Evolutionary conservation across 2,888 invertebrate genomes (phyloP).

Genomic region (Noctua fimbriata): DNA sequence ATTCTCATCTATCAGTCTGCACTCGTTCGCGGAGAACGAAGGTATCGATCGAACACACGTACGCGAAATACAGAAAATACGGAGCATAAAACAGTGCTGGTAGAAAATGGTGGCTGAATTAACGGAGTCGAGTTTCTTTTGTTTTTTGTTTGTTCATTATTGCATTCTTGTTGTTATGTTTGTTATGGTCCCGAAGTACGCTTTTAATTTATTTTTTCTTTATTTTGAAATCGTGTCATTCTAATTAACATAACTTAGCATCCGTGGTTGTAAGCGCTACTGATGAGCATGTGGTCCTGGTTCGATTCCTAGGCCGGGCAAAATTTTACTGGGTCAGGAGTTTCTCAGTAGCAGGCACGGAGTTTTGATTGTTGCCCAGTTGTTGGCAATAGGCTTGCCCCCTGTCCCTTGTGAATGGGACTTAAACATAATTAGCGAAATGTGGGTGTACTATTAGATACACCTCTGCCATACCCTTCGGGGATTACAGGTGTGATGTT

Average conservation of each 20-base stretch:
- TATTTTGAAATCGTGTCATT: background rate
- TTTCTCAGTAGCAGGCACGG: background rate
- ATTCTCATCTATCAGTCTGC: conserved; percentile 15
- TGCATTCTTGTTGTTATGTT: background rate
- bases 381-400: background rate
- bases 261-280: background rate
- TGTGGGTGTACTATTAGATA: too few relatives aligned
- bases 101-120: conserved; percentile 4
- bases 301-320: background rate
- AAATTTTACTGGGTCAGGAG: background rate
- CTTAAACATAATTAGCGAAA: background rate
- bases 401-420: background rate
- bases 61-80: conserved; percentile 1
- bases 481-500: background rate
- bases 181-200: background rate
- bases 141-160: background rate
- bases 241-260: background rate
- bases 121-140: background rate
- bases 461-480: background rate
- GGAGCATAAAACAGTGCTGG: background rate
- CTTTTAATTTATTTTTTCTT: background rate
- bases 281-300: background rate
- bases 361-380: background rate
- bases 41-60: conserved; percentile 18
- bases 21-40: background rate